Percentiles rank a stretch among this genome's conserved stretches.
Evolutionary conservation across 2,888 invertebrate species (phyloP).

Genomic region (Eristalis intricaria): DNA sequence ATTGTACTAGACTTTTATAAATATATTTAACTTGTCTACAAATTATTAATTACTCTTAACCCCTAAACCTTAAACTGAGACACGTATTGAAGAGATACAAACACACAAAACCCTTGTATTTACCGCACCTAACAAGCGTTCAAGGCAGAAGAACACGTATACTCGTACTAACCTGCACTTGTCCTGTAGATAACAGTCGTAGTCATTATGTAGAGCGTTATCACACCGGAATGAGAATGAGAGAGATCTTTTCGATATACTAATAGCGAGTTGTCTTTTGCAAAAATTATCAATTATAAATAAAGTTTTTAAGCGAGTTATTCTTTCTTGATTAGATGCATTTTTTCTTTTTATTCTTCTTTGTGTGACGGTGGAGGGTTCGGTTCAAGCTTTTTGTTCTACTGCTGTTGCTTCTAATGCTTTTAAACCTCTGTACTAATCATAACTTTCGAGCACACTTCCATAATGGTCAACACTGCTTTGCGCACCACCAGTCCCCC

Average conservation of each 20-base stretch:
- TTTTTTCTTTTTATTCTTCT: neutral
- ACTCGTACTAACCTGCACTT: slow-evolving; percentile 50
- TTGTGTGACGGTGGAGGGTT: slow-evolving; percentile 34
- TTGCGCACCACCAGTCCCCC: slow-evolving; percentile 25
- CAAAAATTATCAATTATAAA: slow-evolving; percentile 8
- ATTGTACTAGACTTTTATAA: slow-evolving; percentile 83
- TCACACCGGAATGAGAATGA: neutral
- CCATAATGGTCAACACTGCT: slow-evolving; percentile 12
- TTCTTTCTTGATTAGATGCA: neutral
- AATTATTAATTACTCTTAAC: slow-evolving; percentile 56
- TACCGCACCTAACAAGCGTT: slow-evolving; percentile 58
- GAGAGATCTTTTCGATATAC: slow-evolving; percentile 24
- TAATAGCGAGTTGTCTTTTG: slow-evolving; percentile 36
- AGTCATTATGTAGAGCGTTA: slow-evolving; percentile 10
- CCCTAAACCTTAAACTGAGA: slow-evolving; percentile 44
- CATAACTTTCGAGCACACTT: slow-evolving; percentile 18
- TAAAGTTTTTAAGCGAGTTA: slow-evolving; percentile 19
- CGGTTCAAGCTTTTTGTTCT: slow-evolving; percentile 2
- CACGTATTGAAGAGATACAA: slow-evolving; percentile 45
- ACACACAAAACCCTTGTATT: slow-evolving; percentile 37
- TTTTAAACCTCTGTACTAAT: slow-evolving; percentile 28
- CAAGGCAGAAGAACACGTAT: slow-evolving; percentile 29
- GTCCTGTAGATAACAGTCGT: slow-evolving; percentile 38
- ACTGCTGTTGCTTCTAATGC: neutral
- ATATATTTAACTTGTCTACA: slow-evolving; percentile 67